Conservation (phyloP, 2,888 invertebrate species). For the Heteropelma amictum region DNA sequence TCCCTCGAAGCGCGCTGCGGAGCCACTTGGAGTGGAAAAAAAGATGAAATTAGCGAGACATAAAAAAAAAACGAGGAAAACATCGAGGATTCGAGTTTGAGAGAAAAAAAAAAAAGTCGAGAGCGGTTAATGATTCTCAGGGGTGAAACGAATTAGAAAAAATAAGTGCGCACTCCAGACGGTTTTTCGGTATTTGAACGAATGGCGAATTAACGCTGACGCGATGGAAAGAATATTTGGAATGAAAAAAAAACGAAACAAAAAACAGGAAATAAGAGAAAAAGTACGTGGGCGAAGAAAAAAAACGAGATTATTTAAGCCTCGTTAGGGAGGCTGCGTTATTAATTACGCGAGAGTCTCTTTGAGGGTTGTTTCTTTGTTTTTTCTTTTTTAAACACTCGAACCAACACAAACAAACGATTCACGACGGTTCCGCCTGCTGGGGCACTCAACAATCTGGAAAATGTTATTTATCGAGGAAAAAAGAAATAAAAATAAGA, state of each 20-base stretch:
- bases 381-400: not conserved
- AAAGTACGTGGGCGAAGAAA: slow-evolving; percentile 3
- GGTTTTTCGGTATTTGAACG: no score
- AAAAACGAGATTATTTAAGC: slow-evolving; percentile 26
- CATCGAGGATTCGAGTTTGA: no score
- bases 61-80: no score
- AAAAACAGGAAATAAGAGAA: no score
- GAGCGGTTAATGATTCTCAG: not conserved
- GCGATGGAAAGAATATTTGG: not conserved
- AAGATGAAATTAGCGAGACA: no score
- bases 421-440: not conserved
- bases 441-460: slow-evolving; percentile 3
- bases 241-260: no score
- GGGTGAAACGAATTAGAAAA: not conserved
- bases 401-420: not conserved
- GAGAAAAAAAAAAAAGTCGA: not conserved
- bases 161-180: no score
- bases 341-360: slow-evolving; percentile 36
- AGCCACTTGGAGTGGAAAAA: not conserved
- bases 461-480: slow-evolving; percentile 22
- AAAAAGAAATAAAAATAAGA: no score
- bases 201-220: no score
- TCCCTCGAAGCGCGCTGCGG: no score
- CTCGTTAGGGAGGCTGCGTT: slow-evolving; percentile 28
- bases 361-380: not conserved